Base-by-base conservation (phyloP, 2,797 vertebrate species). In the Cheirogaleus major region DNA sequence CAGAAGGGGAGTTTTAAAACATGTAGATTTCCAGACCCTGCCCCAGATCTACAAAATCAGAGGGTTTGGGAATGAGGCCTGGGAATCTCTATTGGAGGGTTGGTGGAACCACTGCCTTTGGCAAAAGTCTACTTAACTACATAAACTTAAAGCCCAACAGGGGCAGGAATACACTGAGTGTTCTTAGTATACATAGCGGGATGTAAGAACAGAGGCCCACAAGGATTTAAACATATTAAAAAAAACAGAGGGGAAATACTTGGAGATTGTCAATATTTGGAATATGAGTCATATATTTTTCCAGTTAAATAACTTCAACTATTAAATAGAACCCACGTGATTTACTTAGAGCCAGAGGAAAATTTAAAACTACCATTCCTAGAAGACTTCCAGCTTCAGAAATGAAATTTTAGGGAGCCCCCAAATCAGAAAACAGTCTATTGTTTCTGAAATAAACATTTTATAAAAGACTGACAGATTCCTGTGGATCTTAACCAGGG, bases 291-390 rank as follows among this genome's bases (percentile, higher is more conserved):
- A 90, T 65, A 7, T 52, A 55, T 81, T 96, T 97, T 88, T 91
- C 27, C 38, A 93, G 35, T 79, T 78, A 80, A 97, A 43, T 25
- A 84, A 63, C 59, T 92, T 84, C 48, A 92, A 17, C 12, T 89
- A 7, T 63, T 93, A 83, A 91, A 84, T 75, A 89, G 41, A 96
- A 82, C 41, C 20, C 87, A 92, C 8, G 18, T 93, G 80, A 76
- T 70, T 96, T 88, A 82, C 45, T 59, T 41, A 78, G 32, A 89
- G 25, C 35, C 52, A 90, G 18, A 91, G 61, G 70, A 57, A 95
- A 95, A 95, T 95, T 30, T 80, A 92, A 94, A 88, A 86, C n/a
- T 73, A 41, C 43, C 22, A 83, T 70, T 93, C 55, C 38, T 80
- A 70, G 82, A 89, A 95, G 52, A 61, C 25, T 84, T 96, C 22